These are phyloP conservation scores for Felis chaus DNA, from an alignment of 2,113 vertebrate genomes.

Conservation along the genomic window DNA sequence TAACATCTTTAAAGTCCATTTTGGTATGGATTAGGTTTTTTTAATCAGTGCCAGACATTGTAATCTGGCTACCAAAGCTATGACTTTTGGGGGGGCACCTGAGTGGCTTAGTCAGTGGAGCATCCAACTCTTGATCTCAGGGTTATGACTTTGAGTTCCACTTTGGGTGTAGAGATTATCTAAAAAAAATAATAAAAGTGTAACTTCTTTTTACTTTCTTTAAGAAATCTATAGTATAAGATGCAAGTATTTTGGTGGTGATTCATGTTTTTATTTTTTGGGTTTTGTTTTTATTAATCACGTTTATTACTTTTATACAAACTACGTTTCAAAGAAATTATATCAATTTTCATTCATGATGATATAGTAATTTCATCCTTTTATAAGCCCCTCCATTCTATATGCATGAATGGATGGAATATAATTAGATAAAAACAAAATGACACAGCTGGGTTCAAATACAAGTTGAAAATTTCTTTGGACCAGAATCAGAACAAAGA, in stretches of 20 bases:
- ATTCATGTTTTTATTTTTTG: not conserved
- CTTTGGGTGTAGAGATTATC: not conserved
- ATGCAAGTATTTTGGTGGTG: not conserved
- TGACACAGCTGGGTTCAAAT: not conserved
- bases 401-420: not conserved
- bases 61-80: not conserved
- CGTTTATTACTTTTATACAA: not conserved
- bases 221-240: not conserved
- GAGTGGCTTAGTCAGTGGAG: not conserved
- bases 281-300: not conserved
- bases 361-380: not conserved
- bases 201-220: not conserved
- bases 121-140: not conserved
- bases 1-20: not conserved
- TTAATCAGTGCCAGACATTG: too few relatives aligned
- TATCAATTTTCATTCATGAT: not conserved
- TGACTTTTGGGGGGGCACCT: not conserved
- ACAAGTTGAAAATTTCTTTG: not conserved
- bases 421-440: not conserved
- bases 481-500: not conserved
- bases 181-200: not conserved
- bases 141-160: not conserved
- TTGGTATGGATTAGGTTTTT: not conserved
- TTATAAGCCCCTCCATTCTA: not conserved
- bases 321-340: not conserved